Percentiles rank a stretch among this genome's conserved stretches.
phyloP scores from a whole-genome alignment of 1,140 invertebrate genomes.

The Drosophila persimilis region DNA sequence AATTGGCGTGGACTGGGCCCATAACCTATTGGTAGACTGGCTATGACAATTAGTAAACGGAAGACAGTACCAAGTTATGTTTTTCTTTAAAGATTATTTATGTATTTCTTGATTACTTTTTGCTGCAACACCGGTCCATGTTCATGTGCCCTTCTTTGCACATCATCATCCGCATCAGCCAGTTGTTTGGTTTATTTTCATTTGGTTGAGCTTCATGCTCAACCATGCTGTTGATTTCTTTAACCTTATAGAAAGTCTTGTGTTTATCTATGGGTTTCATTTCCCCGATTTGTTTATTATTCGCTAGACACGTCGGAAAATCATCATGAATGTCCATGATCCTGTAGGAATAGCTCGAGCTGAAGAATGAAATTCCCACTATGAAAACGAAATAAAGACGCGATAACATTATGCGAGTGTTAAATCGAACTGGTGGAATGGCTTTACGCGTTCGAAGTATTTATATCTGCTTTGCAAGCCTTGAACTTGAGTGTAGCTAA shows the following conservation, averaged over 20 bases:
- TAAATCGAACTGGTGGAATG: constrained; percentile 32
- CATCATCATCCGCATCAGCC: constrained; percentile 50
- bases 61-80: no score
- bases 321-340: constrained; percentile 13
- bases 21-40: no score
- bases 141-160: no score
- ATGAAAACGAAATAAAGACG: constrained; percentile 9
- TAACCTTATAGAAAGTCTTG: constrained; percentile 27
- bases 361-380: constrained; percentile 5
- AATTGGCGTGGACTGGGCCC: no score
- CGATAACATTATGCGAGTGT: constrained; percentile 35
- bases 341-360: constrained; percentile 19
- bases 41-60: no score
- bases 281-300: background rate
- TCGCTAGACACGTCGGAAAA: constrained; percentile 29
- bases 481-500: constrained; percentile 45
- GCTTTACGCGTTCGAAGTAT: constrained; percentile 11
- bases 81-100: no score
- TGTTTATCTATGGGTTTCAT: constrained; percentile 12
- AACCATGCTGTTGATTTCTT: background rate
- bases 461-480: constrained; percentile 37
- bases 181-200: constrained; percentile 12
- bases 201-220: background rate
- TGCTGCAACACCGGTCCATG: no score
- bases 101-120: no score